Conservation (phyloP, 2,113 vertebrate genomes). For the Sinocyclocheilus maitianheensis region DNA sequence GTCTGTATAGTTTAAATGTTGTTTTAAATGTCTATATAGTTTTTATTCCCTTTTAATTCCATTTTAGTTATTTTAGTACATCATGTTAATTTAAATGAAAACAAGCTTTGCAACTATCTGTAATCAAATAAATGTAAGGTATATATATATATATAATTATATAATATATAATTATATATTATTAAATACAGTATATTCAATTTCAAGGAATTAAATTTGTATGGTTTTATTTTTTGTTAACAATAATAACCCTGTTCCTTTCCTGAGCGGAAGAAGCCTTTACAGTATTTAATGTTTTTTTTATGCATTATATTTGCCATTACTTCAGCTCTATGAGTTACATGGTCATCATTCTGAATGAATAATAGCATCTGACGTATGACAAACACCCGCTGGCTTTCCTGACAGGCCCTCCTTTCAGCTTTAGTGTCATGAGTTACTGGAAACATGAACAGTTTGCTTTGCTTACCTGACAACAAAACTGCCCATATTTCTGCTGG, state of each 20-base stretch:
- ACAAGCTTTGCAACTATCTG: no score
- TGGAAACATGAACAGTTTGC: slow-evolving; percentile 16
- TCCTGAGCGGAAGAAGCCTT: not conserved
- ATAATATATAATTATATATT: no score
- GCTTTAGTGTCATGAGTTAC: not conserved
- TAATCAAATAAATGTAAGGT: no score
- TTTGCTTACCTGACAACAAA: slow-evolving; percentile 23
- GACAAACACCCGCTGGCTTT: not conserved
- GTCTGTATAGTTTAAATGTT: no score
- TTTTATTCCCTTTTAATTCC: no score
- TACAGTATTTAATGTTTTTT: not conserved
- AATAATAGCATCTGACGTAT: not conserved
- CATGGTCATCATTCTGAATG: not conserved
- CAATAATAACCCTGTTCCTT: not conserved
- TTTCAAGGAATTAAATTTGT: not conserved
- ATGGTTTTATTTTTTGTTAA: not conserved
- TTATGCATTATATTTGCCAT: not conserved
- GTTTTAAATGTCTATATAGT: no score
- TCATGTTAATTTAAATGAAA: no score
- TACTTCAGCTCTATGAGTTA: not conserved
- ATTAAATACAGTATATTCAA: no score
- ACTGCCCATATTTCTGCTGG: not conserved
- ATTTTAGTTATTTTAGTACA: no score
- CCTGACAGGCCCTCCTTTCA: not conserved
- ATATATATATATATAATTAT: no score